Evolutionary conservation across 2,888 invertebrate species (phyloP).

Genomic region (Biston betularia): DNA sequence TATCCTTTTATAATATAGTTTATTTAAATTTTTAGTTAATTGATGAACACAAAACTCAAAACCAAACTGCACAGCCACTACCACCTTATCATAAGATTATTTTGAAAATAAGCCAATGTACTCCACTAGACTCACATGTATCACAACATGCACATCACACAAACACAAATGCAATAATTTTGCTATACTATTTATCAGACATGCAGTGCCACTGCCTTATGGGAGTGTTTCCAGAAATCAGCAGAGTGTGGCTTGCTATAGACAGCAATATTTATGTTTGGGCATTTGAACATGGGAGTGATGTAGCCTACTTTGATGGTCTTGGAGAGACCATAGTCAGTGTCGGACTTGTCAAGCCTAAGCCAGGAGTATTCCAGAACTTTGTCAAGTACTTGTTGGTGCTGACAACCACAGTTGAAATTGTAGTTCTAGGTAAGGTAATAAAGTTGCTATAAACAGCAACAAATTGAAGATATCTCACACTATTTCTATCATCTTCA

Average conservation of each 20-base stretch:
- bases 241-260: conserved; percentile 98
- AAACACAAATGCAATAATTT: conserved; percentile 36
- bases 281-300: conserved; percentile 98
- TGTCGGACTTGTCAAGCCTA: conserved; percentile 96
- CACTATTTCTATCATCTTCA: too few species aligned
- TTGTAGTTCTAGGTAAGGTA: conserved; percentile 93
- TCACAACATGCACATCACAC: too few species aligned
- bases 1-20: conserved; percentile 87
- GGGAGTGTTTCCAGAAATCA: conserved; percentile 98
- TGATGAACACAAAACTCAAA: too few species aligned
- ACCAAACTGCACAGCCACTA: too few species aligned
- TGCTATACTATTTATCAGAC: conserved; percentile 84
- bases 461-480: too few species aligned
- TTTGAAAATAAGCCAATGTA: too few species aligned
- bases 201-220: conserved; percentile 98
- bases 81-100: too few species aligned
- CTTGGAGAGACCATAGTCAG: conserved; percentile 97
- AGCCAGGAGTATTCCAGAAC: conserved; percentile 94
- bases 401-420: conserved; percentile 97
- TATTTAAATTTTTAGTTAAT: not conserved
- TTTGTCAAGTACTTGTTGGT: conserved; percentile 97
- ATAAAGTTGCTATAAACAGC: not conserved
- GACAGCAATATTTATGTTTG: conserved; percentile 99
- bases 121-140: too few species aligned
- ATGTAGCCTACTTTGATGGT: conserved; percentile 98